Evolutionary conservation across 1,140 invertebrate species (phyloP).

Genomic region (Conus betulinus): DNA sequence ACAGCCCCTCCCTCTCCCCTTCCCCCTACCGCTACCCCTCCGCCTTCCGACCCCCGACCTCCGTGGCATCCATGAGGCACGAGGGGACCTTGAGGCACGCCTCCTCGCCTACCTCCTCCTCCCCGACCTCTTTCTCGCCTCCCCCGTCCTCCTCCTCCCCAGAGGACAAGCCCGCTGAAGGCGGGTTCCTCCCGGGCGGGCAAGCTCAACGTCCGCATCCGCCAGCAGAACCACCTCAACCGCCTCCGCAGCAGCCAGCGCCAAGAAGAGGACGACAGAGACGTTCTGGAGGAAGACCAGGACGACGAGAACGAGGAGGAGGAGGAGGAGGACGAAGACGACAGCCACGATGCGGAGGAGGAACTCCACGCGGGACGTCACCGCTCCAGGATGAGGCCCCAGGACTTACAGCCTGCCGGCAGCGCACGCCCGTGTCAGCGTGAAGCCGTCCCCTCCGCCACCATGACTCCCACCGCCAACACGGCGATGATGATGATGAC

Average conservation of each 20-base stretch:
- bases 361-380: neutral
- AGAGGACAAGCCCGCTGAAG: neutral
- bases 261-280: neutral
- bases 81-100: slow-evolving; percentile 15
- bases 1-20: neutral
- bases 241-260: neutral
- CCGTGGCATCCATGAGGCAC: neutral
- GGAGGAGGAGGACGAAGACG: neutral
- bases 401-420: slow-evolving; percentile 18
- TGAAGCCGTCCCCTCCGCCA: too few species aligned
- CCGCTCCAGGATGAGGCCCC: slow-evolving; percentile 8
- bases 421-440: neutral
- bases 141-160: neutral
- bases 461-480: too few species aligned
- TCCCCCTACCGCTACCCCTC: slow-evolving; percentile 4
- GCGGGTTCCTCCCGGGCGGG: neutral
- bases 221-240: neutral
- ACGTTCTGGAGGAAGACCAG: neutral
- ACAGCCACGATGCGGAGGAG: neutral
- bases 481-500: neutral
- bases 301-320: neutral
- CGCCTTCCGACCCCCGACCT: neutral
- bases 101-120: neutral
- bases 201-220: slow-evolving; percentile 11
- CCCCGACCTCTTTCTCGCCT: neutral